A percentile compares a stretch with the other conserved stretches of the same genome.
phyloP scores from a whole-genome alignment of 2,888 invertebrate species.

The Eremobia ochroleuca region DNA sequence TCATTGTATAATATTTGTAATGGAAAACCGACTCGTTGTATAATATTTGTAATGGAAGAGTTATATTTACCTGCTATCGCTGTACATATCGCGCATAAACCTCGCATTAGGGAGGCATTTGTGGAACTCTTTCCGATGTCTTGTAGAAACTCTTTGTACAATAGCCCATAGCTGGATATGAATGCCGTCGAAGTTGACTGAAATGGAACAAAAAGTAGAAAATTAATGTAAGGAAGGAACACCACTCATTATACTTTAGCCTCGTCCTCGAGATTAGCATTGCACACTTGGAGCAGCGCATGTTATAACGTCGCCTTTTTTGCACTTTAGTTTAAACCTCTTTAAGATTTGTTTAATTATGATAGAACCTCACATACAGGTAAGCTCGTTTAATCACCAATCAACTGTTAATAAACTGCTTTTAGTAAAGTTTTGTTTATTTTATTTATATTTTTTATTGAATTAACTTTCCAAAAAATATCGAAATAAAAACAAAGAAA shows the following conservation, averaged over 20 bases:
- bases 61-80: constrained; percentile 76
- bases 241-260: background rate
- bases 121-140: constrained; percentile 77
- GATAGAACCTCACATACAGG: too few relatives aligned
- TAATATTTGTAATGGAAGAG: background rate
- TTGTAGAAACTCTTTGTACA: constrained; percentile 81
- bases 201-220: constrained; percentile 50
- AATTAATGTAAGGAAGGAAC: background rate
- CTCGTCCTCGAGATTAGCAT: too few relatives aligned
- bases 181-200: constrained; percentile 74
- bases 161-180: constrained; percentile 75
- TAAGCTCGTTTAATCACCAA: too few relatives aligned
- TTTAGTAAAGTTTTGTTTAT: background rate
- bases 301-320: too few relatives aligned
- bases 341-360: too few relatives aligned
- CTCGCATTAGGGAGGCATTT: constrained; percentile 73
- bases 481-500: background rate
- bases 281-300: too few relatives aligned
- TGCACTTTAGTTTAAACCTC: too few relatives aligned
- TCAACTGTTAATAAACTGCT: background rate
- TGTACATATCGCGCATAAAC: constrained; percentile 70
- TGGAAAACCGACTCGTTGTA: background rate
- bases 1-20: background rate
- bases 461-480: too few relatives aligned
- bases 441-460: background rate